phyloP scores from a whole-genome alignment of 2,797 vertebrate genomes.

The Atherinosoma microstoma region DNA sequence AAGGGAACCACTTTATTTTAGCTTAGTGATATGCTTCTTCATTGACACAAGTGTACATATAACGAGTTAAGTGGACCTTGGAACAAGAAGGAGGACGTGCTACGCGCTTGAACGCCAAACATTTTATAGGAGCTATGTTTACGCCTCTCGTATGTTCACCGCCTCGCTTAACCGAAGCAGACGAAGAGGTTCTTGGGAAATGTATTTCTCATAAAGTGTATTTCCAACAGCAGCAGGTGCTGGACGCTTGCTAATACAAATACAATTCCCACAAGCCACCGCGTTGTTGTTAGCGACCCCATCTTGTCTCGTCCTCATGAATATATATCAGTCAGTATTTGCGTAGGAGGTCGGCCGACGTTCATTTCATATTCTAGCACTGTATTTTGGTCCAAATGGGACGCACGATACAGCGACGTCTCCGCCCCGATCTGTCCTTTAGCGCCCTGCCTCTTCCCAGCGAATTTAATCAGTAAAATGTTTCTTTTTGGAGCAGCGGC shows the following conservation, averaged over 20 bases:
- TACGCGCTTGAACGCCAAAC: slow-evolving; percentile 17
- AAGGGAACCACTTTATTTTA: background rate
- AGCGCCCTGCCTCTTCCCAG: slow-evolving; percentile 69
- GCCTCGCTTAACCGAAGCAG: slow-evolving; percentile 30
- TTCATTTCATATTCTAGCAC: slow-evolving; percentile 82
- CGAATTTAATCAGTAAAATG: slow-evolving; percentile 76
- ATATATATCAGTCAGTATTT: slow-evolving; percentile 80
- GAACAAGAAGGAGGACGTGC: background rate
- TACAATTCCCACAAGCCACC: slow-evolving; percentile 67
- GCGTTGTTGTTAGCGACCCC: slow-evolving; percentile 74
- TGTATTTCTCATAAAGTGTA: slow-evolving; percentile 29
- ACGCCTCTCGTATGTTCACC: slow-evolving; percentile 58
- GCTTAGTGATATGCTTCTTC: background rate
- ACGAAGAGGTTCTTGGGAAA: slow-evolving; percentile 50
- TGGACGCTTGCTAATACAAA: background rate
- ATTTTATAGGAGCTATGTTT: slow-evolving; percentile 71
- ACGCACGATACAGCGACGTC: slow-evolving; percentile 74
- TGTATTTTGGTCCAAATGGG: slow-evolving; percentile 76
- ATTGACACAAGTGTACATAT: too few relatives aligned
- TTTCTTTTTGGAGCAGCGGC: slow-evolving; percentile 66
- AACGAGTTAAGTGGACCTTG: rapidly evolving
- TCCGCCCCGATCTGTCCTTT: slow-evolving; percentile 73
- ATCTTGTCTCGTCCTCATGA: slow-evolving; percentile 82
- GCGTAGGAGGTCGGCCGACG: slow-evolving; percentile 83
- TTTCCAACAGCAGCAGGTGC: rapidly evolving